These are phyloP conservation scores for Gymnopithys bicolor DNA, from an alignment of 2,797 vertebrate genomes.

Conservation along the genomic window DNA sequence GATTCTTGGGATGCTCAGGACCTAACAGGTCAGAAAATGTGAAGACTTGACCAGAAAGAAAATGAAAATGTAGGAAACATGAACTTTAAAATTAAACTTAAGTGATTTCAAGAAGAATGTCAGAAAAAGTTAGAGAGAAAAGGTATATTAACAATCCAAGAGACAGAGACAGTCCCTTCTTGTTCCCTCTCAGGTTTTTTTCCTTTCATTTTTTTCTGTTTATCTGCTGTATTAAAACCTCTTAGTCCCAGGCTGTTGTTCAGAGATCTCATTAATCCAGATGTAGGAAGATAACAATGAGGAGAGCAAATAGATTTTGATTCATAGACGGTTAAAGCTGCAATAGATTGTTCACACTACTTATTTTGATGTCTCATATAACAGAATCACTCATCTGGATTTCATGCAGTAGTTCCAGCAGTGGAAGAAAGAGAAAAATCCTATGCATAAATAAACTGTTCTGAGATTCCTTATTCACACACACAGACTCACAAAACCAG, in stretches of 20 bases:
- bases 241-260: neutral
- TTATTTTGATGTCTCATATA: conserved; percentile 39
- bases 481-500: neutral
- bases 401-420: neutral
- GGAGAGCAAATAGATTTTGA: conserved; percentile 34
- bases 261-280: conserved; percentile 25
- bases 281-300: conserved; percentile 19
- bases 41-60: neutral
- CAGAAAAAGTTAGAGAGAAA: neutral
- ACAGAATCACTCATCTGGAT: neutral
- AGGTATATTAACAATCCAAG: neutral
- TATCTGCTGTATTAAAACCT: conserved; percentile 27
- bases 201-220: neutral
- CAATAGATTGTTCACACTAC: conserved; percentile 17
- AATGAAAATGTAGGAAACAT: neutral
- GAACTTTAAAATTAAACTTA: neutral
- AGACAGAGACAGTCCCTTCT: neutral
- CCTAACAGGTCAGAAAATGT: neutral
- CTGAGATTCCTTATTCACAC: neutral
- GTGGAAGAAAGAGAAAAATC: neutral
- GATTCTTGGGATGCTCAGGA: neutral
- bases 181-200: neutral
- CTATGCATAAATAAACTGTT: neutral
- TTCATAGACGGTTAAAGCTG: conserved; percentile 48
- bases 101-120: neutral